Evolutionary conservation across 1,140 invertebrate genomes (phyloP).

Genomic region (Ceratoteleas bidentatus): DNA sequence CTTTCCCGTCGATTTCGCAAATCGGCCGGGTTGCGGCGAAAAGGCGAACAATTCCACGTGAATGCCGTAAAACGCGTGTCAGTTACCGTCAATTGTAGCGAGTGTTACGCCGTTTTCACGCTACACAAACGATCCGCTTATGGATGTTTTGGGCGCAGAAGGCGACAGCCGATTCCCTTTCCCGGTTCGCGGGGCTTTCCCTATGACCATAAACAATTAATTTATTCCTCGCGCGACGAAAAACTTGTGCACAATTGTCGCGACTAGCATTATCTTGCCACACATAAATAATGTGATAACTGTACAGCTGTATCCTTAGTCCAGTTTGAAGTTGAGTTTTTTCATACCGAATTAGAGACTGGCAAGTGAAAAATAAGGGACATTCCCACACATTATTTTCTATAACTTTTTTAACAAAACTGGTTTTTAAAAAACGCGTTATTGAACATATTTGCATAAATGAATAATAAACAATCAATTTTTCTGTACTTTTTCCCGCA

Average conservation of each 20-base stretch:
- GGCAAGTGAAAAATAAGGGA: no score
- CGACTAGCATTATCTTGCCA: no score
- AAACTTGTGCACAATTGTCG: no score
- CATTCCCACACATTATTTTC: no score
- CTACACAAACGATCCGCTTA: constrained; percentile 27
- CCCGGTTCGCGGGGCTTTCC: background rate
- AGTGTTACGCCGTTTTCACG: constrained; percentile 35
- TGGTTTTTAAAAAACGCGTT: no score
- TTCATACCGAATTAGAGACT: no score
- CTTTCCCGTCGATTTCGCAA: constrained; percentile 32
- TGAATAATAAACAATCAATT: no score
- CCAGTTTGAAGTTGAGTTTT: no score
- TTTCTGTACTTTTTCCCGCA: background rate
- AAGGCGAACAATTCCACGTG: constrained; percentile 27
- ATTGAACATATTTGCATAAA: no score
- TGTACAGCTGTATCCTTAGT: no score
- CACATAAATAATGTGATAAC: no score
- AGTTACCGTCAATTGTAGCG: constrained; percentile 18
- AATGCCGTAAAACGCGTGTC: constrained; percentile 21
- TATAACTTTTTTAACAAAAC: no score
- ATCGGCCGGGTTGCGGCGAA: constrained; percentile 5
- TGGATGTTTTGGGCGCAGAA: background rate
- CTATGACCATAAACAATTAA: constrained; percentile 3
- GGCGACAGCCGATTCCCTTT: constrained; percentile 14
- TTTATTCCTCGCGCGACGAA: background rate